Evolutionary conservation across 2,113 vertebrate species (phyloP).

Genomic region (Cryptomyrus ogoouensis): DNA sequence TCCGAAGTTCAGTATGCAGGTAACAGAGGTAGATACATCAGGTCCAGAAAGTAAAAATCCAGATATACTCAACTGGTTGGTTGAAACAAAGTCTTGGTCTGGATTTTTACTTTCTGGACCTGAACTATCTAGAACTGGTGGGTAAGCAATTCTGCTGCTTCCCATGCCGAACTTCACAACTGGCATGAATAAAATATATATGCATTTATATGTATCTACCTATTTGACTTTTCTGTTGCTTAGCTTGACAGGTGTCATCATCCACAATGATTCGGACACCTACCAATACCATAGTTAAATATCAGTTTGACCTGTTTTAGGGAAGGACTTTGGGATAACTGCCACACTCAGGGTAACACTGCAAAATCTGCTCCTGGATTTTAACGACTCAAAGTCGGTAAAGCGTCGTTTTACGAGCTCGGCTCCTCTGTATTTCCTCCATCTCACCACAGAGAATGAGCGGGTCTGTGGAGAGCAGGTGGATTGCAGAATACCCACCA

Average conservation of each 20-base stretch:
- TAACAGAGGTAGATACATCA: background rate
- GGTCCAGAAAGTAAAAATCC: background rate
- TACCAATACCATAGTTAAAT: background rate
- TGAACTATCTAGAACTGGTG: background rate
- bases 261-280: background rate
- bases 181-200: background rate
- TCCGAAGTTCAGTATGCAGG: background rate
- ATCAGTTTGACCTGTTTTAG: background rate
- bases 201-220: background rate
- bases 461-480: background rate
- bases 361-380: background rate
- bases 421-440: background rate
- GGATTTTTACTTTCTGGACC: background rate
- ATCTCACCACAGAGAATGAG: background rate
- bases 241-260: background rate
- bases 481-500: background rate
- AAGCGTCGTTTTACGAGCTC: background rate
- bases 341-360: background rate
- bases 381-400: background rate
- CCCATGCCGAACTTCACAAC: background rate
- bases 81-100: background rate
- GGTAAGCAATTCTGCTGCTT: background rate
- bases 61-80: background rate
- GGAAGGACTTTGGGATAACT: background rate
- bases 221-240: background rate